Conservation (phyloP, 2,888 invertebrate genomes). For the Atethmia centrago region DNA sequence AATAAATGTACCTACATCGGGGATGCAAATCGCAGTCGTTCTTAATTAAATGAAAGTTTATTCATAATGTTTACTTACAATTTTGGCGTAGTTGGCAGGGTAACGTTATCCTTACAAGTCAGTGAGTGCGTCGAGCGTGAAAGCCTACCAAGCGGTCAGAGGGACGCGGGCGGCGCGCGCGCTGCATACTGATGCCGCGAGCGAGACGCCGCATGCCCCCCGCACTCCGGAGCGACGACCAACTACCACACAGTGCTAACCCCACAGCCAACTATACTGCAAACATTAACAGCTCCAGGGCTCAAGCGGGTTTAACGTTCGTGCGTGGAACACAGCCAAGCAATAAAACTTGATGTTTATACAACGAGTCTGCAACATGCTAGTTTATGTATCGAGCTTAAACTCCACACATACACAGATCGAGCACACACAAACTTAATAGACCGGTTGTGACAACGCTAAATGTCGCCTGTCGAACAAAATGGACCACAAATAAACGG, state of each 20-base stretch:
- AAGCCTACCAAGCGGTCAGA: conserved; percentile 61
- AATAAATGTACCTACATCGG: not conserved
- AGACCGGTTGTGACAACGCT: conserved; percentile 73
- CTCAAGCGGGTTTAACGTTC: conserved; percentile 85
- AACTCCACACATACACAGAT: conserved; percentile 67
- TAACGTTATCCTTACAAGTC: conserved; percentile 46
- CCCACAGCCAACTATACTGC: conserved; percentile 80
- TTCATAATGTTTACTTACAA: conserved; percentile 50
- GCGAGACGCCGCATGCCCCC: conserved; percentile 34
- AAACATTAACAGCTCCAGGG: conserved; percentile 83
- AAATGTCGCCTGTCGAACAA: conserved; percentile 69
- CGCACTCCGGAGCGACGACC: conserved; percentile 59
- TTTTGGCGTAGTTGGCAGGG: conserved; percentile 30
- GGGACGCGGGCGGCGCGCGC: conserved; percentile 63
- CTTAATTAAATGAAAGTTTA: conserved; percentile 58
- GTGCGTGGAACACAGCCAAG: conserved; percentile 89
- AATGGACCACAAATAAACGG: conserved; percentile 71
- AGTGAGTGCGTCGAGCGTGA: conserved; percentile 63
- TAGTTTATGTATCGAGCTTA: conserved; percentile 81
- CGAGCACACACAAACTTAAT: conserved; percentile 63
- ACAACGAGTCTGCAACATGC: conserved; percentile 83
- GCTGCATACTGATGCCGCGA: conserved; percentile 67
- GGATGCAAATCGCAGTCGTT: not conserved
- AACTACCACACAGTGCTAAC: conserved; percentile 69
- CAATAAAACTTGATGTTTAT: conserved; percentile 90